These are phyloP conservation scores for Rostratula benghalensis DNA, from an alignment of 2,113 vertebrate species.

Conservation along the genomic window DNA sequence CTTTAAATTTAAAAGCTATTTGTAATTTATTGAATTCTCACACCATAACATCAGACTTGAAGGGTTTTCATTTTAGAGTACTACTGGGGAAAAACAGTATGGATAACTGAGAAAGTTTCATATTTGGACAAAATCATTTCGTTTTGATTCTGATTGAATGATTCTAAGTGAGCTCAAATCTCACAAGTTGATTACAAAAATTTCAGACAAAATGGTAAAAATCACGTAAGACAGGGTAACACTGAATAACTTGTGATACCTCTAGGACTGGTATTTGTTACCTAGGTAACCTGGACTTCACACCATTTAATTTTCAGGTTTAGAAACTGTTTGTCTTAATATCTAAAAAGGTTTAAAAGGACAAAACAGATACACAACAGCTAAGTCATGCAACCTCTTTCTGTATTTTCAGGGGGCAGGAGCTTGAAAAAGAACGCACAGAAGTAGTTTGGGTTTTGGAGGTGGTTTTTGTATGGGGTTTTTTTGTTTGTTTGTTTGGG, in stretches of 20 bases:
- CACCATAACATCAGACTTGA: neutral
- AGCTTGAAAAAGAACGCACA: neutral
- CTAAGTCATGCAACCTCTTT: neutral
- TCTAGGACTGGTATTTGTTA: neutral
- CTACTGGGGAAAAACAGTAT: neutral
- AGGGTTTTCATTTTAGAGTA: neutral
- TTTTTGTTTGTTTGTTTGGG: too few species aligned
- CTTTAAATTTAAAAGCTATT: neutral
- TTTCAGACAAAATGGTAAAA: neutral
- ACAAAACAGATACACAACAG: neutral
- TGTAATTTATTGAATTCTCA: neutral
- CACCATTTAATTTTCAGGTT: neutral
- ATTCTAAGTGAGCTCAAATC: neutral
- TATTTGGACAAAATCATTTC: neutral
- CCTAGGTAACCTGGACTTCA: neutral
- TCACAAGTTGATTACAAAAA: neutral
- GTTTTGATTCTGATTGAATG: neutral
- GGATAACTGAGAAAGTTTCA: neutral
- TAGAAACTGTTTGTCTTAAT: neutral
- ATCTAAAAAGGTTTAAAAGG: neutral
- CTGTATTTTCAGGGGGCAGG: neutral
- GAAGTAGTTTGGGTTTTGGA: neutral
- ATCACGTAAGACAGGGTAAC: fast-evolving
- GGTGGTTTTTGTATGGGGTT: neutral
- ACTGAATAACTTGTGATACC: neutral